A percentile compares a stretch with the other conserved stretches of the same genome.
phyloP scores from a whole-genome alignment of 2,888 invertebrate species.

The Archaeoteleia sp. region DNA sequence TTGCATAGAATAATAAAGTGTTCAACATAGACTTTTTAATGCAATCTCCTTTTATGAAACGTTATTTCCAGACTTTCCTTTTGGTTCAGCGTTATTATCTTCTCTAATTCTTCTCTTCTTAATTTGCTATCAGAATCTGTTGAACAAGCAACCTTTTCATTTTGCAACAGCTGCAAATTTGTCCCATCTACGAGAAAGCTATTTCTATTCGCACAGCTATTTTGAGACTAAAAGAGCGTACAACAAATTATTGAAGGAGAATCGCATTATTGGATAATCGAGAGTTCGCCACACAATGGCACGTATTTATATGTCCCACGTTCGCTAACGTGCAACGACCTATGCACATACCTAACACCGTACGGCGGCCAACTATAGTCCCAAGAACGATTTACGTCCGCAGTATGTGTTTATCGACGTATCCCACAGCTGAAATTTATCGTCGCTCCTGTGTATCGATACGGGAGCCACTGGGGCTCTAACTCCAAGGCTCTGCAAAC shows the following conservation, averaged over 20 bases:
- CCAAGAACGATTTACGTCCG: slow-evolving; percentile 43
- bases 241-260: slow-evolving; percentile 24
- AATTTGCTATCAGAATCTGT: no score
- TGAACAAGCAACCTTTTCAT: no score
- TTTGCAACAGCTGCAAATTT: slow-evolving; percentile 13
- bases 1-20: no score
- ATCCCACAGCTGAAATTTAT: slow-evolving; percentile 47
- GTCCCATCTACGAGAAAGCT: no score
- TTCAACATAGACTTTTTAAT: no score
- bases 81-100: no score
- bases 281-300: slow-evolving; percentile 21
- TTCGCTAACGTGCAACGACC: slow-evolving; percentile 33
- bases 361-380: slow-evolving; percentile 25
- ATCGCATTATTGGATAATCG: slow-evolving; percentile 32
- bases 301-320: slow-evolving; percentile 38
- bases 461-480: slow-evolving; percentile 44
- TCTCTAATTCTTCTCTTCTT: no score
- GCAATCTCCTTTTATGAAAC: no score
- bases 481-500: slow-evolving; percentile 53
- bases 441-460: slow-evolving; percentile 41
- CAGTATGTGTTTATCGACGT: slow-evolving; percentile 49
- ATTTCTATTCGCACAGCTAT: no score
- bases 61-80: no score
- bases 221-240: slow-evolving; percentile 12
- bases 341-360: slow-evolving; percentile 31